Evolutionary conservation across 1,140 invertebrate species (phyloP).

Genomic region (Temnothorax curvispinosus): DNA sequence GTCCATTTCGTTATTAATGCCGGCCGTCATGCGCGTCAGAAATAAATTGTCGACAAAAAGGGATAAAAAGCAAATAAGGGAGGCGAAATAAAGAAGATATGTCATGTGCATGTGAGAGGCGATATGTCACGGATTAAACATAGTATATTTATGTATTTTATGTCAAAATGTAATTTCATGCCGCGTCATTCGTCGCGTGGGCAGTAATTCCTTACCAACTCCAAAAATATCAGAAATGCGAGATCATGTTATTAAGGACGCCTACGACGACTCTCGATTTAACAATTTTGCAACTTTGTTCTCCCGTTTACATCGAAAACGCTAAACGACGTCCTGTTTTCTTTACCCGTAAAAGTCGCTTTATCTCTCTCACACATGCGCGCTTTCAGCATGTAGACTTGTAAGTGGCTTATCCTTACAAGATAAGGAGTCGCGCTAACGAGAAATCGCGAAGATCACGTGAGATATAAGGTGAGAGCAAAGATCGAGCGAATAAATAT

Average conservation of each 20-base stretch:
- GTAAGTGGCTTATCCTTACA: background rate
- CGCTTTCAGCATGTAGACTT: background rate
- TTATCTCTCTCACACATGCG: background rate
- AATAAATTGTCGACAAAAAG: background rate
- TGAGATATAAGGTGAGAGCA: conserved; percentile 4
- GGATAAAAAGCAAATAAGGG: background rate
- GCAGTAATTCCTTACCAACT: background rate
- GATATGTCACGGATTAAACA: background rate
- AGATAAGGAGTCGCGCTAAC: background rate
- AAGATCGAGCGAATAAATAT: conserved; percentile 11
- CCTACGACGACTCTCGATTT: background rate
- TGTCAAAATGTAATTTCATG: background rate
- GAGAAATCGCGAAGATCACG: conserved; percentile 1
- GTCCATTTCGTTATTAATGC: background rate
- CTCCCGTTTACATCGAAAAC: background rate
- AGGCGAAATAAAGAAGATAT: background rate
- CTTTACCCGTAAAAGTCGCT: background rate
- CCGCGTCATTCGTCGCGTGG: background rate
- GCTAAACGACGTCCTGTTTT: background rate
- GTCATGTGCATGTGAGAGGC: background rate
- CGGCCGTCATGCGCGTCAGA: background rate
- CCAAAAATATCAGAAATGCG: background rate
- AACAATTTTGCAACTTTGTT: background rate
- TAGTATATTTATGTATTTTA: background rate
- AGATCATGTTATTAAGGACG: background rate